Base-by-base conservation (phyloP, 2,113 vertebrate species). In the Numenius arquata region DNA sequence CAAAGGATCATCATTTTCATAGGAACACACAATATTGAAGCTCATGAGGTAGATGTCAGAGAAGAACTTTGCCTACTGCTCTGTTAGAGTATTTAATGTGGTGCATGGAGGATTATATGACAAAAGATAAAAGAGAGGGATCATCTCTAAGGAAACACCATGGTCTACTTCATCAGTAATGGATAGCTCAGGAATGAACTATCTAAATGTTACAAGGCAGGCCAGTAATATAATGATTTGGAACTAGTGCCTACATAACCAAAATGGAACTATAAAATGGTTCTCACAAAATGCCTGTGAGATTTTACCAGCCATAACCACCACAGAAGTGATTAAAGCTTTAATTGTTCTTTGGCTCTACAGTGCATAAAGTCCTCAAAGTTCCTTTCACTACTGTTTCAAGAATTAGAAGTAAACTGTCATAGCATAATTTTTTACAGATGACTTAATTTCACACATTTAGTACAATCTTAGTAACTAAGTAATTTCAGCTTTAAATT, bases 91-190 rank as follows among this genome's bases (percentile, higher is more conserved):
- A 92, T 92, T 90, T 80, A 90, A 93, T 61, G 41, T 65, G 65
- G 86, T 95, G 68, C 76, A 75, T 48, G 5, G 61, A 86, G 47
- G 90, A 95, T 92, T 93, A 52, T 68, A 88, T 40, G 72, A 96
- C 79, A 76, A 58, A 73, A 92, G 58, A 91, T 89, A 89, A 95
- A 96, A 93, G 77, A 79, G 53, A 87, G 71, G 75, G 87, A 95
- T 92, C 84, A 89, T 87, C 91, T 94, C 95, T 95, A 94, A 89
- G 95, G 96, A 96, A 97, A 96, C 93, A 84, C 79, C 88, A 89
- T 90, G 83, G 85, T 92, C 88, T 81, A 72, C 93, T 94, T 94
- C 85, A 94, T 53, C 16, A 0, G 72, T 90, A 94, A 92, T 47
- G 56, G 68, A 92, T 52, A 92, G 72, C 56, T 52, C 85, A 81